A percentile compares a stretch with the other conserved stretches of the same genome.
Conservation (phyloP, 1,140 invertebrate species). For the Nebria ingens region DNA sequence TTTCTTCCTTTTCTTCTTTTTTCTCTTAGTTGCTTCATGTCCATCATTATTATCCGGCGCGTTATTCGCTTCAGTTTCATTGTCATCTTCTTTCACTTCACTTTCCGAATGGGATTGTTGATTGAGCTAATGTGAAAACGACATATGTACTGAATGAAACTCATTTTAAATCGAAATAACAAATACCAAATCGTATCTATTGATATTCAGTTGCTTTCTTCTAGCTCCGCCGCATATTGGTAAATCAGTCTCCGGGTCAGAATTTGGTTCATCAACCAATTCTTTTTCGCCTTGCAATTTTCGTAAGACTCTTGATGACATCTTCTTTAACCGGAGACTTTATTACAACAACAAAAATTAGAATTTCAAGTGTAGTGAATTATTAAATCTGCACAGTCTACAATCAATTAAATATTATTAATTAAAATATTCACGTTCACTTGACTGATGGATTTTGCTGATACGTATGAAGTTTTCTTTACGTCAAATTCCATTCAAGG, state of each 20-base stretch:
- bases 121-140: conserved; percentile 40
- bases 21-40: conserved; percentile 39
- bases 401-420: too few species aligned
- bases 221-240: conserved; percentile 34
- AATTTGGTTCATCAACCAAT: conserved; percentile 35
- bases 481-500: conserved; percentile 4
- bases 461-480: background rate
- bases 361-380: too few species aligned
- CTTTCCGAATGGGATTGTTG: conserved; percentile 52
- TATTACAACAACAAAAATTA: too few species aligned
- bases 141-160: conserved; percentile 1
- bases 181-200: conserved; percentile 57
- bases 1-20: conserved; percentile 56
- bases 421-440: background rate
- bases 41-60: conserved; percentile 31
- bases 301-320: conserved; percentile 51
- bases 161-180: conserved; percentile 27
- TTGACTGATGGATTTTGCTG: background rate
- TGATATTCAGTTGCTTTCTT: conserved; percentile 43
- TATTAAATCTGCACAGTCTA: too few species aligned
- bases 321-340: too few species aligned
- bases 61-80: conserved; percentile 48
- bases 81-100: conserved; percentile 60
- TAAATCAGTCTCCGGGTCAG: conserved; percentile 40
- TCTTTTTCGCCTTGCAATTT: conserved; percentile 46